phyloP scores from a whole-genome alignment of 2,888 invertebrate species.

The Carcina quercana region DNA sequence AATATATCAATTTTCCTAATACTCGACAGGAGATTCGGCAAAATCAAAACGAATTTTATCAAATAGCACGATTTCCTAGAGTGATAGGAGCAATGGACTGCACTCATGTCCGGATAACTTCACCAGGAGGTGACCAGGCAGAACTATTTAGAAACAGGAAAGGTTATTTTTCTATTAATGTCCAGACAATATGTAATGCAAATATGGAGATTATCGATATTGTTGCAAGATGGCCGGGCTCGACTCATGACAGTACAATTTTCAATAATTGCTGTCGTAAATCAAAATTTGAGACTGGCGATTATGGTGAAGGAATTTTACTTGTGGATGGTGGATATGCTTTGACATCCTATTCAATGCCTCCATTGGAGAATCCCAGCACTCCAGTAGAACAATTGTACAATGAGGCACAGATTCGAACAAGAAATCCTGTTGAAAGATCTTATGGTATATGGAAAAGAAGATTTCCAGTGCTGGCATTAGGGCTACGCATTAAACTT shows the following conservation, averaged over 20 bases:
- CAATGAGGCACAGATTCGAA: neutral
- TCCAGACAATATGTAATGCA: slow-evolving; percentile 12
- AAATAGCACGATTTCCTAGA: neutral
- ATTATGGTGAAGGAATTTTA: neutral
- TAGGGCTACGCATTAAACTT: neutral
- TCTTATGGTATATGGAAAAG: neutral
- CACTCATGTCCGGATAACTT: neutral
- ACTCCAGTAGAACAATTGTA: neutral
- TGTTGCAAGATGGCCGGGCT: slow-evolving; percentile 15
- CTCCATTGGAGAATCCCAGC: neutral
- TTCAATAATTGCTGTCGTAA: slow-evolving; percentile 5
- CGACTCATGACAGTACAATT: slow-evolving; percentile 13
- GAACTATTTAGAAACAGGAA: slow-evolving; percentile 1
- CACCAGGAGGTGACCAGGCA: neutral
- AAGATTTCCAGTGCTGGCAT: neutral
- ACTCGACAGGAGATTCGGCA: too few relatives aligned
- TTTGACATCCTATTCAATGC: neutral
- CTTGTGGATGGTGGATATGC: neutral
- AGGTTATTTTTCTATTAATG: slow-evolving; percentile 10
- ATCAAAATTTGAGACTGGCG: neutral
- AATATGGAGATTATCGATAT: slow-evolving; percentile 11
- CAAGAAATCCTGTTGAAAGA: neutral
- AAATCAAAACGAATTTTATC: too few relatives aligned
- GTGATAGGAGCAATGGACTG: neutral
- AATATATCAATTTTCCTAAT: too few relatives aligned